phyloP scores from a whole-genome alignment of 30 jellyfish, hydroid and myxozoan genomes.

The Rhopilema esculentum region DNA sequence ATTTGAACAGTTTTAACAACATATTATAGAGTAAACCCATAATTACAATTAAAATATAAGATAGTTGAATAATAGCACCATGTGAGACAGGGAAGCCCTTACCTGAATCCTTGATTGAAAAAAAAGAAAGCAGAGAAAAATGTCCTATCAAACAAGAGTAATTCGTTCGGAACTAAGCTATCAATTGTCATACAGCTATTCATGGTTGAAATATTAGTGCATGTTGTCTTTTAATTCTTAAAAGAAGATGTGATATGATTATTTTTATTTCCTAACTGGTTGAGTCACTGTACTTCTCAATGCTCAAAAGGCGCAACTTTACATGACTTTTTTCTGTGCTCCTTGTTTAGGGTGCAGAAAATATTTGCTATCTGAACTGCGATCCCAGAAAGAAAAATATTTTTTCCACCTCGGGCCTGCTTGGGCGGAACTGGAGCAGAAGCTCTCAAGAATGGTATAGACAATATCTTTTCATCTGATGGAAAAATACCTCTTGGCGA shows the following conservation, averaged over 20 bases:
- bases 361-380: slow-evolving; percentile 43
- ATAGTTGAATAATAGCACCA: slow-evolving; percentile 17
- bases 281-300: slow-evolving; percentile 26
- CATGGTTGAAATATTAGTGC: slow-evolving; percentile 48
- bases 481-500: slow-evolving; percentile 41
- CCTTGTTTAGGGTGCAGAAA: slow-evolving; percentile 35
- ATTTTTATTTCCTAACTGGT: neutral
- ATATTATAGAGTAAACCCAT: slow-evolving; percentile 5
- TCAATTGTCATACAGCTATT: slow-evolving; percentile 7
- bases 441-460: slow-evolving; percentile 39
- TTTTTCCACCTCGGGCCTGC: slow-evolving; percentile 11
- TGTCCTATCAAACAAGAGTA: neutral
- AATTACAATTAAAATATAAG: slow-evolving; percentile 5
- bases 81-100: slow-evolving; percentile 3
- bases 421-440: slow-evolving; percentile 76
- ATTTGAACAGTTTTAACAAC: neutral
- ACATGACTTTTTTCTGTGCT: slow-evolving; percentile 29
- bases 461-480: slow-evolving; percentile 23
- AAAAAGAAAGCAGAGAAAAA: slow-evolving; percentile 11
- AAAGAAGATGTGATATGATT: slow-evolving; percentile 32
- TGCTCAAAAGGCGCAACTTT: slow-evolving; percentile 54
- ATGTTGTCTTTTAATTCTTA: slow-evolving; percentile 25
- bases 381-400: slow-evolving; percentile 45
- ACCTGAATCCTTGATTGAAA: slow-evolving; percentile 1
- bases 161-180: neutral